These are phyloP conservation scores for Terebella lapidaria DNA, from an alignment of 2,888 invertebrate species.

Conservation along the genomic window DNA sequence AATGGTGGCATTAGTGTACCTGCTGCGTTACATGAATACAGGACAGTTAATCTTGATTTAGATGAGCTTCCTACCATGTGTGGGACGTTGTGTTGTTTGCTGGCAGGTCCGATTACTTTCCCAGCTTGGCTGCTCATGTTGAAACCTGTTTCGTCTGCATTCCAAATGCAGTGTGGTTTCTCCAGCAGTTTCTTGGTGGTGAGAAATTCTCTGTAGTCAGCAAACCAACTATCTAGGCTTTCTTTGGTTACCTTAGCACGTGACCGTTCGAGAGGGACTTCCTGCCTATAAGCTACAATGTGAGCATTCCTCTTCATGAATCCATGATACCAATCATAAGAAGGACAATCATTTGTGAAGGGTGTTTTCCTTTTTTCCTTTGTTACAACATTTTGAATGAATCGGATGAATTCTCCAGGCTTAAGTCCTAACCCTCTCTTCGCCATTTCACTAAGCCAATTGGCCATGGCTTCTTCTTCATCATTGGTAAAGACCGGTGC, in stretches of 20 bases:
- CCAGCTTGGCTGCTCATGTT: background rate
- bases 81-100: background rate
- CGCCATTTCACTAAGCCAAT: background rate
- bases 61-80: background rate
- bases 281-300: background rate
- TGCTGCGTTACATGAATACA: background rate
- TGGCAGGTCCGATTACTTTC: background rate
- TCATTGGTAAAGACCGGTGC: background rate
- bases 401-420: background rate
- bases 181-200: background rate
- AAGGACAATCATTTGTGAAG: background rate
- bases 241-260: background rate
- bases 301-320: background rate
- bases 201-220: background rate
- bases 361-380: background rate
- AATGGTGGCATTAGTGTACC: too few relatives aligned
- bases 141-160: background rate
- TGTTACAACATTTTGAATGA: background rate
- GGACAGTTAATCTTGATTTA: background rate
- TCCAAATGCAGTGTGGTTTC: background rate
- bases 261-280: background rate
- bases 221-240: background rate
- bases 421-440: background rate
- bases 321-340: background rate
- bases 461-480: background rate